Evolutionary conservation across 2,797 vertebrate genomes (phyloP).

Genomic region (Miichthys miiuy): DNA sequence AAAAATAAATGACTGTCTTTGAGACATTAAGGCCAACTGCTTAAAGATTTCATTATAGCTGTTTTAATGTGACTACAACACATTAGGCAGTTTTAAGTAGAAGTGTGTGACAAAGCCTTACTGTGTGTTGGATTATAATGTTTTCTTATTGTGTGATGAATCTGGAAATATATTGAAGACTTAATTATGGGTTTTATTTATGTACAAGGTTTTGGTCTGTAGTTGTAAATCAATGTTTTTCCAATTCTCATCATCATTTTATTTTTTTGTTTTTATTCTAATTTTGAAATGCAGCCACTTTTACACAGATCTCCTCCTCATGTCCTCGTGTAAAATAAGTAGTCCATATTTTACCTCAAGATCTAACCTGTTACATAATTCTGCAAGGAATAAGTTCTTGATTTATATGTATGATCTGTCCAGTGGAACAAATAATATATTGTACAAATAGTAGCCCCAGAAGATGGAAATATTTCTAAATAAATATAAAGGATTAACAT

Average conservation of each 20-base stretch:
- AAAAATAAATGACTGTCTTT: not conserved
- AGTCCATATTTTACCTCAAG: not conserved
- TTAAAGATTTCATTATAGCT: conserved; percentile 12
- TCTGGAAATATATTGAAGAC: conserved; percentile 17
- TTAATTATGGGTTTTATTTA: not conserved
- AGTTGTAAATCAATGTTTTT: not conserved
- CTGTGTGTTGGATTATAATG: not conserved
- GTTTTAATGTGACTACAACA: conserved; percentile 4
- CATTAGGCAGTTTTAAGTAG: not conserved
- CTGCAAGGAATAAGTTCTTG: not conserved
- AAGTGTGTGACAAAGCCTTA: conserved; percentile 6
- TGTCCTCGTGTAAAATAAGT: not conserved
- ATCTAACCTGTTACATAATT: not conserved
- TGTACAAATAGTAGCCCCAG: not conserved
- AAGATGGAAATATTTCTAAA: not conserved
- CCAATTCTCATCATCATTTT: too few relatives aligned
- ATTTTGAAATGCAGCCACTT: not conserved
- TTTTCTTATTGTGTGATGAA: not conserved
- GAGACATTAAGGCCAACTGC: not conserved
- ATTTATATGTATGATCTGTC: not conserved
- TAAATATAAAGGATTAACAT: not conserved
- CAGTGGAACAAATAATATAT: not conserved
- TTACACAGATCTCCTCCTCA: not conserved
- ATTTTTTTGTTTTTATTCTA: not conserved
- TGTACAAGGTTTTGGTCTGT: not conserved